Percentiles rank a stretch among this genome's conserved stretches.
Conservation (phyloP, 2,113 vertebrate genomes). For the Lichenostomus cassidix region DNA sequence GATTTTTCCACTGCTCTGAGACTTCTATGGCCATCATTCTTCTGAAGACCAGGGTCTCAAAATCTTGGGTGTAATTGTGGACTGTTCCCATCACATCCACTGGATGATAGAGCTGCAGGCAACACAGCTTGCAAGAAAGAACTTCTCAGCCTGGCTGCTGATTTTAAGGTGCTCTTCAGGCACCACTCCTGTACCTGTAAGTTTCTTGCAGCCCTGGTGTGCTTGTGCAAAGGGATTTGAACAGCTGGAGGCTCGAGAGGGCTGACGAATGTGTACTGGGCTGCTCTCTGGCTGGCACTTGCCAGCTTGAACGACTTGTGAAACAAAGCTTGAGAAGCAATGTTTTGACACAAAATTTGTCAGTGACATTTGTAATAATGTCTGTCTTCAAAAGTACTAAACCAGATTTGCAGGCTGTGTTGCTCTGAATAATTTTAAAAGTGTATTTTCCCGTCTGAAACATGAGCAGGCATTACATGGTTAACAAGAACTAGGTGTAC, state of each 20-base stretch:
- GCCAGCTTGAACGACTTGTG: not conserved
- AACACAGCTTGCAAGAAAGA: not conserved
- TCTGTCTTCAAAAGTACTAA: not conserved
- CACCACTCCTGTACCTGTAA: not conserved
- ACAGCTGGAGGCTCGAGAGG: not conserved
- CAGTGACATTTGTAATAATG: not conserved
- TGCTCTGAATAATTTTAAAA: not conserved
- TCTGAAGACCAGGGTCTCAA: not conserved
- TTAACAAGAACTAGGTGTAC: not conserved
- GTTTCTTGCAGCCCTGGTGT: not conserved
- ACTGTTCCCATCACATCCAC: fast-evolving
- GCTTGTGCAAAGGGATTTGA: not conserved
- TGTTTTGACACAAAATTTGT: not conserved
- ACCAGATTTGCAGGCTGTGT: not conserved
- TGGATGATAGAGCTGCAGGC: not conserved
- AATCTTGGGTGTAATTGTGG: not conserved
- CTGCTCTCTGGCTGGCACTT: not conserved
- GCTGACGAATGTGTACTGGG: not conserved
- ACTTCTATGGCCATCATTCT: not conserved
- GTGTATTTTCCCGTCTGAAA: not conserved
- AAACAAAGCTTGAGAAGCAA: not conserved
- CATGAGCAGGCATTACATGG: not conserved
- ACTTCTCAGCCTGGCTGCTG: not conserved
- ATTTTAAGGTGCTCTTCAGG: not conserved
- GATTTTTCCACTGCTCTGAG: not conserved